Conservation (phyloP, 2,797 vertebrate species). For the Podarcis lilfordi region DNA sequence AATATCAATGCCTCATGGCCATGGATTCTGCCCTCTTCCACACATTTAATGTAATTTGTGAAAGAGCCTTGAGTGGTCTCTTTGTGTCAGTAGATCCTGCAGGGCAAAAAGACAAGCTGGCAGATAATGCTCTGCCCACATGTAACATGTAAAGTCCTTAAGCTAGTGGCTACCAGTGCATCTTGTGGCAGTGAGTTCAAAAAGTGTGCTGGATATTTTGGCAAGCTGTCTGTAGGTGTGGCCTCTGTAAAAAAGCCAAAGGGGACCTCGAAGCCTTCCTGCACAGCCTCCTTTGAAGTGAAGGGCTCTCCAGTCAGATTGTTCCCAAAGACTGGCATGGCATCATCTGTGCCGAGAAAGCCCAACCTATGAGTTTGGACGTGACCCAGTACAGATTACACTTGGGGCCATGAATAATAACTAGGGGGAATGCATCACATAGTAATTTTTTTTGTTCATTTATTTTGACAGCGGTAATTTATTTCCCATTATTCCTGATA, state of each 20-base stretch:
- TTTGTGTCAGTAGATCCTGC: too few relatives aligned
- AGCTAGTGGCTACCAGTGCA: neutral
- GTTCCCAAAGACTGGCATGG: neutral
- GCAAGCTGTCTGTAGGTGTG: neutral
- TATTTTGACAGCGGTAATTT: conserved; percentile 30
- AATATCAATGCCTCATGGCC: neutral
- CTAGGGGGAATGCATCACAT: neutral
- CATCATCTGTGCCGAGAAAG: neutral
- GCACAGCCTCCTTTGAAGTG: neutral
- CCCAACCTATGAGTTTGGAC: neutral
- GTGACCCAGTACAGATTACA: neutral
- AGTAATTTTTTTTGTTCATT: neutral
- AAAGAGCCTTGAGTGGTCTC: neutral
- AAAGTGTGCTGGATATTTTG: too few relatives aligned
- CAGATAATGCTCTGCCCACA: neutral
- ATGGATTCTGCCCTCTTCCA: neutral
- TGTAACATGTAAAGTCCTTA: neutral
- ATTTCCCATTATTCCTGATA: conserved; percentile 24
- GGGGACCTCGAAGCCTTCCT: neutral
- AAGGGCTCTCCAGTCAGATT: neutral
- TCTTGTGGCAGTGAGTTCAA: neutral
- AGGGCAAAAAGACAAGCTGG: neutral
- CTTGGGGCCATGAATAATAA: neutral
- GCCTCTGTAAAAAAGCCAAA: neutral
- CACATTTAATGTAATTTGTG: neutral